A percentile compares a stretch with the other conserved stretches of the same genome.
Conservation (phyloP, 2,888 invertebrate genomes). For the Leptinotarsa peninsularis region DNA sequence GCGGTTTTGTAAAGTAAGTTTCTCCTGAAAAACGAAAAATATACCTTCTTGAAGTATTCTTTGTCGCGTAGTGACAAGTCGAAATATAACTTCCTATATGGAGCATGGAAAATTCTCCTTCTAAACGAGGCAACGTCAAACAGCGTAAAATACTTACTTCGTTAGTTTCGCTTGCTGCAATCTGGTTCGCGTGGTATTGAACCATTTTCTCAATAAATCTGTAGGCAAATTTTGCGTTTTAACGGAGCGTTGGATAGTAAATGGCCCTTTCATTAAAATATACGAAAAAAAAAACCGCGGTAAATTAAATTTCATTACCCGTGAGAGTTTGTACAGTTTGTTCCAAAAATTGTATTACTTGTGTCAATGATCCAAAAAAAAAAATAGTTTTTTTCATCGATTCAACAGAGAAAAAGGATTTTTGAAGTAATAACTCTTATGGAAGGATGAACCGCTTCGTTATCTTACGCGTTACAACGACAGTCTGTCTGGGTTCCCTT, state of each 20-base stretch:
- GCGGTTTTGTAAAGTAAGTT: too few relatives aligned
- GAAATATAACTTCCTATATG: constrained; percentile 14
- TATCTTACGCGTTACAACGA: too few relatives aligned
- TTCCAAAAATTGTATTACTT: neutral
- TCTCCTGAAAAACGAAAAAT: neutral
- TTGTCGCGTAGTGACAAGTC: constrained; percentile 8
- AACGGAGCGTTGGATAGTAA: constrained; percentile 35
- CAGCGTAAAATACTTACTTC: constrained; percentile 32
- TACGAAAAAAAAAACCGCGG: constrained; percentile 17
- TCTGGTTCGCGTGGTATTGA: constrained; percentile 36
- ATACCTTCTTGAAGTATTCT: neutral
- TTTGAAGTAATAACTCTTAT: too few relatives aligned
- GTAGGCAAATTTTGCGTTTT: constrained; percentile 42
- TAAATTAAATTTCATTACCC: neutral
- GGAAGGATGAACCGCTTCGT: too few relatives aligned
- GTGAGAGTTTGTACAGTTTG: neutral
- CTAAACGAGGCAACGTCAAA: constrained; percentile 15
- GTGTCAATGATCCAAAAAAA: neutral
- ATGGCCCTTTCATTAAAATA: constrained; percentile 17
- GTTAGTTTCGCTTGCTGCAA: constrained; percentile 41
- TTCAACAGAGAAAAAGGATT: too few relatives aligned
- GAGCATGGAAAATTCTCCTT: constrained; percentile 24
- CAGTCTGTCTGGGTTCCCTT: too few relatives aligned
- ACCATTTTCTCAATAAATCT: constrained; percentile 43
- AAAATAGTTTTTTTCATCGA: neutral